Evolutionary conservation across 2,888 invertebrate genomes (phyloP).

Genomic region (Toxonevra muliebris): DNA sequence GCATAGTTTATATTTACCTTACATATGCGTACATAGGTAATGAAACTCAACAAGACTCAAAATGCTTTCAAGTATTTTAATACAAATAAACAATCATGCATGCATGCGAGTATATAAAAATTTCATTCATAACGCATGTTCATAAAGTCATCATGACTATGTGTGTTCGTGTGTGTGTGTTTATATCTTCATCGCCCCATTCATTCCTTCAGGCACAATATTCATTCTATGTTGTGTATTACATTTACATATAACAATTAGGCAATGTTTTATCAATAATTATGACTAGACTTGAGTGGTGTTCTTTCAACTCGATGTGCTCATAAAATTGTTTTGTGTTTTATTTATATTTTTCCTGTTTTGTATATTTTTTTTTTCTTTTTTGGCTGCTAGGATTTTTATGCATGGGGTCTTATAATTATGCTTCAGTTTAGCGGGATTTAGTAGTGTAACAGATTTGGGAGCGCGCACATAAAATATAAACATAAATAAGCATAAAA

Average conservation of each 20-base stretch:
- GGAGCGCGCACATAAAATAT: conserved; percentile 5
- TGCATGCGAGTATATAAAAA: too few relatives aligned
- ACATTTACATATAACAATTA: conserved; percentile 48
- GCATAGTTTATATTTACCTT: too few relatives aligned
- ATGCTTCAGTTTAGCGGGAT: conserved; percentile 12
- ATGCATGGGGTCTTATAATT: conserved; percentile 21
- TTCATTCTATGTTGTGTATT: conserved; percentile 33
- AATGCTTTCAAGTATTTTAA: too few relatives aligned
- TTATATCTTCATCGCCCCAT: background rate
- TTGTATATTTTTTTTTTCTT: conserved; percentile 38
- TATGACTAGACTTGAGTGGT: conserved; percentile 47
- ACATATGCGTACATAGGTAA: too few relatives aligned
- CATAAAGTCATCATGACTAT: background rate
- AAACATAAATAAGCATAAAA: background rate
- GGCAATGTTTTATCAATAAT: conserved; percentile 61
- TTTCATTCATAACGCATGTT: too few relatives aligned
- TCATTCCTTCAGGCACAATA: conserved; percentile 14
- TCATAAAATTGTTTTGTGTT: conserved; percentile 23
- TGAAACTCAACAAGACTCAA: too few relatives aligned
- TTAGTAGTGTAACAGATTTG: conserved; percentile 12
- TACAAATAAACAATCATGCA: too few relatives aligned
- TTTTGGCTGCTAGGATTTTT: conserved; percentile 26
- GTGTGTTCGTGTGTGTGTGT: background rate
- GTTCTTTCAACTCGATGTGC: conserved; percentile 23
- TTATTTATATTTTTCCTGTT: conserved; percentile 15